Conservation (phyloP, 2,797 vertebrate species). For the Triplophysa yarkandensis region DNA sequence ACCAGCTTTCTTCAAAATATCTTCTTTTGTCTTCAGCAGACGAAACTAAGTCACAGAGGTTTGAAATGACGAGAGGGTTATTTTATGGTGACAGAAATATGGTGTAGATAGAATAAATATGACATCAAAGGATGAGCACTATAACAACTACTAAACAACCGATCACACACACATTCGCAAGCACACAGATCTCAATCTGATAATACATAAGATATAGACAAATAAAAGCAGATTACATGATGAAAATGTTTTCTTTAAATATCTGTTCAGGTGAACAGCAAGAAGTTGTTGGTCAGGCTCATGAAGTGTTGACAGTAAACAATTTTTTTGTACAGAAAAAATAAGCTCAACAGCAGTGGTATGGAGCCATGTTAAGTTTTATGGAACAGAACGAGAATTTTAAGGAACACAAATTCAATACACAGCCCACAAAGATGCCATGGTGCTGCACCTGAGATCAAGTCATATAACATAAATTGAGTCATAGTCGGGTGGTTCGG, state of each 20-base stretch:
- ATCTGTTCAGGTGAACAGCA: not conserved
- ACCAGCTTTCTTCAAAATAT: too few relatives aligned
- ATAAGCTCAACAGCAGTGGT: not conserved
- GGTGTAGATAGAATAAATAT: too few relatives aligned
- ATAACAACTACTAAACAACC: not conserved
- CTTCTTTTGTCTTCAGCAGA: too few relatives aligned
- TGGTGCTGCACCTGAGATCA: slow-evolving; percentile 57
- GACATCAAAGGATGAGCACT: not conserved
- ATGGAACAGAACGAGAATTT: slow-evolving; percentile 5
- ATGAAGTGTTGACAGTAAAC: not conserved
- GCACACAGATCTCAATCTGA: not conserved
- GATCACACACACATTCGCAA: not conserved
- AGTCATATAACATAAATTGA: slow-evolving; percentile 65
- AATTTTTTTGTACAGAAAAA: not conserved
- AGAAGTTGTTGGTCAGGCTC: not conserved
- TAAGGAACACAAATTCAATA: slow-evolving; percentile 10
- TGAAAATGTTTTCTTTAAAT: not conserved
- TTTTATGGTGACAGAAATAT: too few relatives aligned
- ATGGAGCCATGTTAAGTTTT: not conserved
- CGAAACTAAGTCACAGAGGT: too few relatives aligned
- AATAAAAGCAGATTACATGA: not conserved
- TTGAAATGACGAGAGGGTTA: too few relatives aligned
- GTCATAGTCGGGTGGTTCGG: slow-evolving; percentile 54
- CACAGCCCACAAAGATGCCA: not conserved
- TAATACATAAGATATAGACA: not conserved